phyloP scores from a whole-genome alignment of 2,113 vertebrate genomes.

The Laticauda laticaudata region DNA sequence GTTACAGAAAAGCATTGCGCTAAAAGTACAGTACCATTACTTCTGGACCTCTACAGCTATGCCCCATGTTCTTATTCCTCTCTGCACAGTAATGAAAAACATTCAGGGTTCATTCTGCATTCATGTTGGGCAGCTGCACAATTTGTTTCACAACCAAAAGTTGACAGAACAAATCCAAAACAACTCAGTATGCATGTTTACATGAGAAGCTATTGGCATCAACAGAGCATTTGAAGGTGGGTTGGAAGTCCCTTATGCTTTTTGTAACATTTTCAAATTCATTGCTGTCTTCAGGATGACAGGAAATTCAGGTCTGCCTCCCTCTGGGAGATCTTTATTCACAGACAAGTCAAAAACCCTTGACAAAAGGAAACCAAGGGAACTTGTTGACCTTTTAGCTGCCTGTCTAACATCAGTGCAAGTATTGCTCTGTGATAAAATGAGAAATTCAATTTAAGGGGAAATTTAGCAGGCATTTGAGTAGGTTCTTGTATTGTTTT shows the following conservation, averaged over 20 bases:
- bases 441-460: slow-evolving; percentile 82
- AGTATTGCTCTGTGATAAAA: slow-evolving; percentile 84
- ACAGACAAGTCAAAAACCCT: slow-evolving; percentile 87
- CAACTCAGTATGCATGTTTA: slow-evolving; percentile 81
- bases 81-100: slow-evolving; percentile 45
- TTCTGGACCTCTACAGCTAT: background rate
- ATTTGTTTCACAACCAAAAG: slow-evolving; percentile 83
- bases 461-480: slow-evolving; percentile 73
- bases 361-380: slow-evolving; percentile 85
- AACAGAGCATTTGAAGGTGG: slow-evolving; percentile 73
- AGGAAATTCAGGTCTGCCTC: slow-evolving; percentile 80
- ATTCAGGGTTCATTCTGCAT: slow-evolving; percentile 70
- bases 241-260: slow-evolving; percentile 82
- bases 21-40: background rate
- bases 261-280: slow-evolving; percentile 88
- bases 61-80: slow-evolving; percentile 23
- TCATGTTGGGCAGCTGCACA: slow-evolving; percentile 70
- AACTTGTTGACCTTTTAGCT: slow-evolving; percentile 84
- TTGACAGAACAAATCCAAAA: slow-evolving; percentile 86
- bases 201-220: slow-evolving; percentile 77
- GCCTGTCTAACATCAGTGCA: slow-evolving; percentile 83
- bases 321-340: slow-evolving; percentile 84
- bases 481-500: slow-evolving; percentile 76
- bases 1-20: background rate
- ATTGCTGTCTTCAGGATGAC: slow-evolving; percentile 83